A percentile compares a stretch with the other conserved stretches of the same genome.
These are phyloP conservation scores for Ataeniobius toweri DNA, from an alignment of 2,797 vertebrate genomes.

Conservation along the genomic window DNA sequence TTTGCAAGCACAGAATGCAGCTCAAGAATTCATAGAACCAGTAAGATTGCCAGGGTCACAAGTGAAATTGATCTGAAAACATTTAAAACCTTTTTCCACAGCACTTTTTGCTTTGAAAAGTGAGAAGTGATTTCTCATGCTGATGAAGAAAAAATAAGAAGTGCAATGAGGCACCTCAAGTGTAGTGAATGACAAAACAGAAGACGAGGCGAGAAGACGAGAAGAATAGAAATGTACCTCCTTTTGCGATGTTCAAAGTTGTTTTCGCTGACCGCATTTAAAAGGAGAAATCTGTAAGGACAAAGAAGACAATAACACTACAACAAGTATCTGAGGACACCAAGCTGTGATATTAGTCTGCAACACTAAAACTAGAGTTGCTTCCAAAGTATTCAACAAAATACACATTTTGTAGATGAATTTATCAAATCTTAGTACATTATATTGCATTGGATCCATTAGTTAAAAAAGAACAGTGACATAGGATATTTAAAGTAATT, in stretches of 20 bases:
- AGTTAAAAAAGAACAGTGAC: background rate
- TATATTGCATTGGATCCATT: background rate
- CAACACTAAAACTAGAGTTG: background rate
- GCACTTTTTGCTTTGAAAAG: background rate
- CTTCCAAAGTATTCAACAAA: background rate
- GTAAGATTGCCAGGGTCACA: background rate
- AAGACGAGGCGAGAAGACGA: background rate
- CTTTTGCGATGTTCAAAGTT: background rate
- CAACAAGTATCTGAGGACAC: background rate
- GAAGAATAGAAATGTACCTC: background rate
- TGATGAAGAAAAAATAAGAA: background rate
- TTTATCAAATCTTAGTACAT: background rate
- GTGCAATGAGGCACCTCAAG: background rate
- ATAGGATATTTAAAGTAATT: background rate
- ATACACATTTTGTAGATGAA: background rate
- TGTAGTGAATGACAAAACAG: background rate
- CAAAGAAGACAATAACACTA: background rate
- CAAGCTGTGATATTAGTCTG: background rate
- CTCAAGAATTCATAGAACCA: background rate
- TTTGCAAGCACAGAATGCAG: background rate
- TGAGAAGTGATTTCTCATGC: background rate
- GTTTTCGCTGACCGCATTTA: background rate
- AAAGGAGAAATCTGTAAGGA: background rate
- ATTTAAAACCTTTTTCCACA: background rate
- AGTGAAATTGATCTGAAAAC: background rate